phyloP scores from a whole-genome alignment of 30 jellyfish, hydroid and myxozoan genomes.

The Nemopilema nomurai region DNA sequence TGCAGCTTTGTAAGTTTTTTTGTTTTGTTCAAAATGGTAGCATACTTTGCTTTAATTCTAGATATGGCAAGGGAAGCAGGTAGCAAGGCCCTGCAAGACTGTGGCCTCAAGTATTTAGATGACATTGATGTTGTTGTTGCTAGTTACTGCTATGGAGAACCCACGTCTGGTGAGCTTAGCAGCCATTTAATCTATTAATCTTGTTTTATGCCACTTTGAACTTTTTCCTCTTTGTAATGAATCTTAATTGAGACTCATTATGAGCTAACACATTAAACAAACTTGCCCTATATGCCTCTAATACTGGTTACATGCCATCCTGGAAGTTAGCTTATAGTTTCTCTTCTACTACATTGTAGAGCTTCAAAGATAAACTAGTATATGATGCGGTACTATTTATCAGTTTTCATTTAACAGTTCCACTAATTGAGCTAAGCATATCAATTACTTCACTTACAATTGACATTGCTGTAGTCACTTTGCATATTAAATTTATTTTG shows the following conservation, averaged over 20 bases:
- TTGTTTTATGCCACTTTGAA: no score
- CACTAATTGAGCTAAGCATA: neutral
- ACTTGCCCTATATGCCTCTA: no score
- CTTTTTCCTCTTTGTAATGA: no score
- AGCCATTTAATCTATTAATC: no score
- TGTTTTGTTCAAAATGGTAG: neutral
- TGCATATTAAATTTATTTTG: neutral
- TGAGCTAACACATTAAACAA: no score
- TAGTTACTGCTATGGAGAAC: constrained; percentile 97
- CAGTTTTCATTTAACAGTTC: neutral
- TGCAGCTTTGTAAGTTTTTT: neutral
- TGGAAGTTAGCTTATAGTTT: no score
- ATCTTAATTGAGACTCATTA: no score
- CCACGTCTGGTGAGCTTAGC: constrained; percentile 82
- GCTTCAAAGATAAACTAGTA: no score
- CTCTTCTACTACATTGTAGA: no score
- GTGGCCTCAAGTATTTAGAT: constrained; percentile 63
- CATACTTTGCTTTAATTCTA: constrained; percentile 3
- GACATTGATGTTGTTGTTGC: constrained; percentile 94
- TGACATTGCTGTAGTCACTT: neutral
- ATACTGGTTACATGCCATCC: no score
- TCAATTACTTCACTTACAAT: neutral
- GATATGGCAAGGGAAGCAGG: constrained; percentile 98
- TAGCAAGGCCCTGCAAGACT: constrained; percentile 86
- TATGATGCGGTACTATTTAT: no score